Evolutionary conservation across 2,113 vertebrate species (phyloP).

Genomic region (Condylura cristata): DNA sequence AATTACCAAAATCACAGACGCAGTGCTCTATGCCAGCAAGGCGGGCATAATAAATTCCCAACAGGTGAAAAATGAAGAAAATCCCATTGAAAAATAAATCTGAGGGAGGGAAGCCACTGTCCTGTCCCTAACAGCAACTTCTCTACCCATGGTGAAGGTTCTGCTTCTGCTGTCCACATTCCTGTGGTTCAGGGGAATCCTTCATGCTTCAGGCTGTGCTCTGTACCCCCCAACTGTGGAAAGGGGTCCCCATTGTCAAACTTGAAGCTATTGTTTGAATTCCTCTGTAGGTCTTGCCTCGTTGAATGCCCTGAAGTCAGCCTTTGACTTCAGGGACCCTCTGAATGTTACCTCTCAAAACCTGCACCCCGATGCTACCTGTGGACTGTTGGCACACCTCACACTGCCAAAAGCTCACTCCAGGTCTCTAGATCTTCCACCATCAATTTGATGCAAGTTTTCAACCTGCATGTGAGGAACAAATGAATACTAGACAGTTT

Average conservation of each 20-base stretch:
- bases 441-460: background rate
- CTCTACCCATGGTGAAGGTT: background rate
- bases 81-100: background rate
- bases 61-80: slow-evolving; percentile 4
- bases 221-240: background rate
- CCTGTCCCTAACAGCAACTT: background rate
- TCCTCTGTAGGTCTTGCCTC: background rate
- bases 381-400: background rate
- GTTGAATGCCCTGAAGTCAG: background rate
- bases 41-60: background rate
- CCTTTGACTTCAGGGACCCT: background rate
- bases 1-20: slow-evolving; percentile 1
- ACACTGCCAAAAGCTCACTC: background rate
- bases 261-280: background rate
- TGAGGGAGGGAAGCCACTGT: background rate
- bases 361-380: background rate
- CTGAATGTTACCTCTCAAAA: background rate
- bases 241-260: background rate
- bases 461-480: background rate
- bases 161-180: background rate
- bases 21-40: background rate
- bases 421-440: background rate
- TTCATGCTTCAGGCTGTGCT: background rate
- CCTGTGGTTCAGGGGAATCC: background rate
- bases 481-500: background rate